Base-by-base conservation (phyloP, 2,888 invertebrate genomes). In the Stratiomys singularior region DNA sequence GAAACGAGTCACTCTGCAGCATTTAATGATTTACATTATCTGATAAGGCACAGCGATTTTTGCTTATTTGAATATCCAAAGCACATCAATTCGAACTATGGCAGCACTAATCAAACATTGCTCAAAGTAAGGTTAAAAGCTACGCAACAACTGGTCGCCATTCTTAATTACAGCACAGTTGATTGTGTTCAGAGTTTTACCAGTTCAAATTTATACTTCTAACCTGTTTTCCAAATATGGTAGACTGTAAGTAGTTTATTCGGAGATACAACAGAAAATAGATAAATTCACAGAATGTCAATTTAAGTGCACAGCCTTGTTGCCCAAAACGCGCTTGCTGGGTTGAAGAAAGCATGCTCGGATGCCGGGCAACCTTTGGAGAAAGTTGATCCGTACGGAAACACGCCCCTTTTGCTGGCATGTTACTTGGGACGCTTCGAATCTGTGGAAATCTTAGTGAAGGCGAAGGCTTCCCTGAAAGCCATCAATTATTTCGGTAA, bases 331-430 rank as follows among this genome's bases (percentile, higher is more conserved):
- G 85, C 86, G 27, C 72, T 81, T 9, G 78, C 80, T 1, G 80
- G 81, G 0, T 52, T 86, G 77, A 82, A 82, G 23, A 11, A 83
- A 82, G n/a, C 76, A 83, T 23, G 85, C 0, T n/a, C n/a, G n/a
- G n/a, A n/a, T n/a, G n/a, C n/a, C n/a, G n/a, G n/a, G 81, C 82
- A 64, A 78, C 71, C 9, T 71, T 80, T 86, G 13, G 87, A 87
- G 76, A 82, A 82, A 3, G 64, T 83, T n/a, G 87, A 87, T 79
- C 58, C 44, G 5, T 86, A 84, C 66, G 87, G 86, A 0, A 87
- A 87, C 81, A 86, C 87, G 0, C 83, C 86, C 1, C 81, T 87
- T 2, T 81, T 87, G 1, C 85, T 85, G 71, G 86, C 86, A 4
- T 87, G 86, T 74, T 85, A 82, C 76, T 76, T 84, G 67, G 86